These are phyloP conservation scores for Lepidostoma basale DNA, from an alignment of 1,140 invertebrate genomes.

Conservation along the genomic window DNA sequence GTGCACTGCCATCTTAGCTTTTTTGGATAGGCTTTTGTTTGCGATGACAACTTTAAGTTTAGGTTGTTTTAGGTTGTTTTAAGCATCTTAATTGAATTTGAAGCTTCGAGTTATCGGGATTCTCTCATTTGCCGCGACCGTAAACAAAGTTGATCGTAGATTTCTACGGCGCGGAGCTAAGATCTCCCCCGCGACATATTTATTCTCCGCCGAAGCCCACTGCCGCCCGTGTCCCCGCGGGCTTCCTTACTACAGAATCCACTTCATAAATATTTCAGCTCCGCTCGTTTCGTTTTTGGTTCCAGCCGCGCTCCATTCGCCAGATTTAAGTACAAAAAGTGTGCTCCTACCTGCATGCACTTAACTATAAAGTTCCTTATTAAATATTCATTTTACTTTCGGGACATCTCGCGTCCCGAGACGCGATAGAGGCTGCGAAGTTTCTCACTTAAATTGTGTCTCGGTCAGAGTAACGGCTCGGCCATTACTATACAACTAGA, in stretches of 20 bases:
- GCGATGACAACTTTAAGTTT: too few species aligned
- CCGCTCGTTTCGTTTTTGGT: neutral
- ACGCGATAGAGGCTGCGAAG: neutral
- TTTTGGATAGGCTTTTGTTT: too few species aligned
- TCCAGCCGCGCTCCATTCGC: neutral
- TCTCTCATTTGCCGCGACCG: too few species aligned
- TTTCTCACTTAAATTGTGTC: constrained; percentile 1
- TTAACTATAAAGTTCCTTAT: constrained; percentile 21
- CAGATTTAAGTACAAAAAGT: constrained; percentile 11
- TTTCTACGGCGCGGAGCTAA: neutral
- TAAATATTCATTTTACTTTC: constrained; percentile 7
- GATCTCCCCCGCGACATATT: neutral
- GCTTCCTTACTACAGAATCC: neutral
- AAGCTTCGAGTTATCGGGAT: too few species aligned
- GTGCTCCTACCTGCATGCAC: constrained; percentile 6
- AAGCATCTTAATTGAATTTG: too few species aligned
- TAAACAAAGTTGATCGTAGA: too few species aligned
- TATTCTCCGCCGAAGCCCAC: neutral
- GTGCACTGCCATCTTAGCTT: too few species aligned
- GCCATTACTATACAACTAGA: too few species aligned
- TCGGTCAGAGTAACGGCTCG: neutral
- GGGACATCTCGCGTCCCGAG: neutral
- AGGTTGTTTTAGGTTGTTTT: too few species aligned
- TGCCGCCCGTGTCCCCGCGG: neutral
- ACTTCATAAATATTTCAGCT: neutral